phyloP scores from a whole-genome alignment of 2,888 invertebrate genomes.

The Drosophila prostipennis region DNA sequence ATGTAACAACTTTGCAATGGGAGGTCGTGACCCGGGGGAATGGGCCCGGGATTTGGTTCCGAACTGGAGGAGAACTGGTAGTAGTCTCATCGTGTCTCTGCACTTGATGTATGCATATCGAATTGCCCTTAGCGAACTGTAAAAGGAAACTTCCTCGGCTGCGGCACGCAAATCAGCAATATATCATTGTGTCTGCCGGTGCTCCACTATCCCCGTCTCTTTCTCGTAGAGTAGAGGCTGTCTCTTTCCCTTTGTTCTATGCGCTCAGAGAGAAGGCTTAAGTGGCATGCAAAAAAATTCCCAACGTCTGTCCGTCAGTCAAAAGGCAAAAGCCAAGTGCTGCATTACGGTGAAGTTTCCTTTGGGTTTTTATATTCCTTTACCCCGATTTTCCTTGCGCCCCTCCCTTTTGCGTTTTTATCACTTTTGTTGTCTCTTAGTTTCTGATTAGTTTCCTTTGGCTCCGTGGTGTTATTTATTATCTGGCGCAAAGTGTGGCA shows the following conservation, averaged over 20 bases:
- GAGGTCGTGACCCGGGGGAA: slow-evolving; percentile 9
- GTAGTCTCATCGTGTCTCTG: slow-evolving; percentile 31
- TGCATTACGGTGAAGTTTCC: slow-evolving; percentile 49
- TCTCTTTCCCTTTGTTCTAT: slow-evolving; percentile 26
- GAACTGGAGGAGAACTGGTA: not conserved
- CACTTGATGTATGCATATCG: slow-evolving; percentile 71
- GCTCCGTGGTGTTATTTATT: slow-evolving; percentile 63
- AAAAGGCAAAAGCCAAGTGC: slow-evolving; percentile 43
- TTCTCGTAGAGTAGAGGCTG: slow-evolving; percentile 16
- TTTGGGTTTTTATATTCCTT: slow-evolving; percentile 23
- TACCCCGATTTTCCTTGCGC: not conserved
- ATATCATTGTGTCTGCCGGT: slow-evolving; percentile 67
- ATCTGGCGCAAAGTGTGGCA: slow-evolving; percentile 74
- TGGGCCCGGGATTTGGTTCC: slow-evolving; percentile 9
- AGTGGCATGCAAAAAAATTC: slow-evolving; percentile 74
- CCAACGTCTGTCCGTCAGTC: slow-evolving; percentile 50
- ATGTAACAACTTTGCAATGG: slow-evolving; percentile 37
- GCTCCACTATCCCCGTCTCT: slow-evolving; percentile 16
- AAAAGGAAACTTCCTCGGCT: slow-evolving; percentile 36
- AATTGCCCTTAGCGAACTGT: slow-evolving; percentile 56
- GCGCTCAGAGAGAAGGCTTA: slow-evolving; percentile 48
- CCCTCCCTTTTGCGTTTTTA: slow-evolving; percentile 24
- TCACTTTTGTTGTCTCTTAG: slow-evolving; percentile 53
- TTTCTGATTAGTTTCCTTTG: slow-evolving; percentile 66
- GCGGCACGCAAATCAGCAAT: slow-evolving; percentile 74